A percentile compares a stretch with the other conserved stretches of the same genome.
Conservation (phyloP, 2,797 vertebrate species). For the Ataeniobius toweri region DNA sequence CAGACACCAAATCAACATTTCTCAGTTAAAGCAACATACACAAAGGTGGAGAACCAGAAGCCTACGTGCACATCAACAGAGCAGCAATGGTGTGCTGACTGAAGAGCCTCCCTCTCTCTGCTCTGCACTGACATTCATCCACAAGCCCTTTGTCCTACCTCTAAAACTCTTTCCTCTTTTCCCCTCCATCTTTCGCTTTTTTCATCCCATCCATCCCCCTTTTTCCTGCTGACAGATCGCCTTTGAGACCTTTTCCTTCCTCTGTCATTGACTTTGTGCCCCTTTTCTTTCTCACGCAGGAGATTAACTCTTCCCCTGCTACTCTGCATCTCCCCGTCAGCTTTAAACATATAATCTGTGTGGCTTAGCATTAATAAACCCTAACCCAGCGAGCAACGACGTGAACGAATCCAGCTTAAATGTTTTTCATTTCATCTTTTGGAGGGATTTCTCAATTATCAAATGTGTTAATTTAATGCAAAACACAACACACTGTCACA, state of each 20-base stretch:
- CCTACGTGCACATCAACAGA: constrained; percentile 36
- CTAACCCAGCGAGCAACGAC: not conserved
- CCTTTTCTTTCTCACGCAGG: constrained; percentile 16
- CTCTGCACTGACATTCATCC: constrained; percentile 11
- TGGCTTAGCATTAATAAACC: not conserved
- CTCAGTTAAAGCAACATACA: not conserved
- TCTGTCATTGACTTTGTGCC: constrained; percentile 19
- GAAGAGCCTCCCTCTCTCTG: constrained; percentile 16
- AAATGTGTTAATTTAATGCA: not conserved
- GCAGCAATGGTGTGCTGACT: constrained; percentile 49
- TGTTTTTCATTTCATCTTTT: not conserved
- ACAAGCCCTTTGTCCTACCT: constrained; percentile 41
- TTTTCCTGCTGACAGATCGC: constrained; percentile 43
- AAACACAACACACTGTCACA: not conserved
- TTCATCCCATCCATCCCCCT: constrained; percentile 14
- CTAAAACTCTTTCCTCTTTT: constrained; percentile 23
- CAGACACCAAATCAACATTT: not conserved
- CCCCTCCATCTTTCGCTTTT: constrained; percentile 34
- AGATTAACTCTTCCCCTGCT: constrained; percentile 46
- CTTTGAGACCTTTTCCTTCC: constrained; percentile 18
- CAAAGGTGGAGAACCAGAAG: not conserved
- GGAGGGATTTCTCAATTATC: not conserved
- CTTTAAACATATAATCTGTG: constrained; percentile 32
- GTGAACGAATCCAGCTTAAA: not conserved
- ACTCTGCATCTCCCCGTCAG: constrained; percentile 24